Evolutionary conservation across 2,797 vertebrate genomes (phyloP).

Genomic region (Tolypeutes matacus): DNA sequence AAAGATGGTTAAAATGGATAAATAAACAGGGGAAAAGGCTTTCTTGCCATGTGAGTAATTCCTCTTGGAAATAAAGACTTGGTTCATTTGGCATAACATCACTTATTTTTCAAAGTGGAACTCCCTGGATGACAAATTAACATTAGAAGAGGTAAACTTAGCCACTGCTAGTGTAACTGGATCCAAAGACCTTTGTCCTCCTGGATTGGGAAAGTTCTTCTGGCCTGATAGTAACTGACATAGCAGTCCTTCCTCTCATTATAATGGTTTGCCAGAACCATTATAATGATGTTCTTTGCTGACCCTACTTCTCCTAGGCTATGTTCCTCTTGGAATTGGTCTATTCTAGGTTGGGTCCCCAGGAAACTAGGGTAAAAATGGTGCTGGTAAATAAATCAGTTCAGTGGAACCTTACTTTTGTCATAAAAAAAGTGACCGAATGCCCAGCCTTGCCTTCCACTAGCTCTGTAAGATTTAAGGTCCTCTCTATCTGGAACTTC

Average conservation of each 20-base stretch:
- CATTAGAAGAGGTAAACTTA: background rate
- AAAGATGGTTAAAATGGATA: background rate
- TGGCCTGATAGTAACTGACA: background rate
- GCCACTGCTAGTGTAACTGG: background rate
- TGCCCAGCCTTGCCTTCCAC: background rate
- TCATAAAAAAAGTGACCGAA: background rate
- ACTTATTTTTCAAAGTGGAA: background rate
- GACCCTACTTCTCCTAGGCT: background rate
- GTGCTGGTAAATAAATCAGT: background rate
- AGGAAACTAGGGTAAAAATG: background rate
- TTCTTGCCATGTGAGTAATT: background rate
- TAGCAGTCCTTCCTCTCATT: background rate
- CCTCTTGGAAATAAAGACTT: constrained; percentile 30
- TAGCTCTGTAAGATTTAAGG: background rate
- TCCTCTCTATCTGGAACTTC: background rate
- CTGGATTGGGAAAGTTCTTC: background rate
- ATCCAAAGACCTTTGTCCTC: background rate
- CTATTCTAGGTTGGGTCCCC: background rate
- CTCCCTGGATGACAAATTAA: background rate
- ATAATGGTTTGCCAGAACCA: background rate
- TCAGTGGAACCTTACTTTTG: background rate
- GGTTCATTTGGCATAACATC: background rate
- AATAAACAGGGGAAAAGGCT: background rate
- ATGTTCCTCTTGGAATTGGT: background rate
- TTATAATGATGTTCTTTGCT: background rate